A percentile compares a stretch with the other conserved stretches of the same genome.
Evolutionary conservation across 2,797 vertebrate species (phyloP).

Genomic region (Amblyraja radiata): DNA sequence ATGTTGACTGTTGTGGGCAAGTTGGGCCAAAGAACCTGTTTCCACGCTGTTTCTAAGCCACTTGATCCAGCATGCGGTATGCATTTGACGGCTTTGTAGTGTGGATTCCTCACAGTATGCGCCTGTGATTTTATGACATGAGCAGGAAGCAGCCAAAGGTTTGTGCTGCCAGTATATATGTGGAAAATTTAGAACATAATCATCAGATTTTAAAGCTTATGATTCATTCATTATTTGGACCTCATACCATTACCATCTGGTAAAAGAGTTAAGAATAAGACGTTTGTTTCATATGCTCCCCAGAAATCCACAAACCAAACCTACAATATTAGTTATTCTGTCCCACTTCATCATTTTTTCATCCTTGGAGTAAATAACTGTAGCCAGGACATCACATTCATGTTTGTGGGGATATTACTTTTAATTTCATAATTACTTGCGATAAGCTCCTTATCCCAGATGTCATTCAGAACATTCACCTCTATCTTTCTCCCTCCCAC

Average conservation of each 20-base stretch:
- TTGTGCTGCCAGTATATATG: background rate
- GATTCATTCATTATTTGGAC: background rate
- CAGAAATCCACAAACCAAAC: background rate
- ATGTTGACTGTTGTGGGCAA: no score
- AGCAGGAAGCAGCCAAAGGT: background rate
- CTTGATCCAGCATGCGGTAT: background rate
- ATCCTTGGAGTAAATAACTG: background rate
- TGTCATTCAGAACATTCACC: background rate
- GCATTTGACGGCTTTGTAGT: background rate
- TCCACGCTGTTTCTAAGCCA: background rate
- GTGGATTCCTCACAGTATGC: background rate
- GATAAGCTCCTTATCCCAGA: background rate
- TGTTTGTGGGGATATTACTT: background rate
- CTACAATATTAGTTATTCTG: background rate
- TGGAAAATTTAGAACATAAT: background rate
- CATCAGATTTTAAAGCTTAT: background rate
- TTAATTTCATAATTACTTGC: background rate
- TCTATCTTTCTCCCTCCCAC: no score
- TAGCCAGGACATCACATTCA: background rate
- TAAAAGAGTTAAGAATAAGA: slow-evolving; percentile 5
- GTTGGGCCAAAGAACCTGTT: no score
- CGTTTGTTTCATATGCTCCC: slow-evolving; percentile 9
- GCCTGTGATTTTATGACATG: background rate
- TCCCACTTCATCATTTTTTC: background rate
- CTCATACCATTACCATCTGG: slow-evolving; percentile 6